Conservation (phyloP, 1,140 invertebrate species). For the Rhizoglyphus robini region DNA sequence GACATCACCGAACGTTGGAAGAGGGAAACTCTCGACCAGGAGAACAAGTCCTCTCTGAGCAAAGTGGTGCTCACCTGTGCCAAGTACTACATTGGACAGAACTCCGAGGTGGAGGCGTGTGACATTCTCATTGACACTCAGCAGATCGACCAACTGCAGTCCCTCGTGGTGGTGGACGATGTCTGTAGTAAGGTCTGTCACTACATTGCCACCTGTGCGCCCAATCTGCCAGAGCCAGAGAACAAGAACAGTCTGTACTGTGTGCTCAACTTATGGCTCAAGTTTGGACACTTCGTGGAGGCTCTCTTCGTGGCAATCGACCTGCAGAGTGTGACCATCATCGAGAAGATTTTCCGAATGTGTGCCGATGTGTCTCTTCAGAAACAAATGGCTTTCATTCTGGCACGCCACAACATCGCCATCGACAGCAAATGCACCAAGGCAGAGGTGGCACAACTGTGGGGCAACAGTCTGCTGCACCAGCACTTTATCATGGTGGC, state of each 20-base stretch:
- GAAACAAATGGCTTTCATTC: constrained; percentile 1
- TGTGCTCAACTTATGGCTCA: background rate
- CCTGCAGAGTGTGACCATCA: background rate
- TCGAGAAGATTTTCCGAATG: constrained; percentile 2
- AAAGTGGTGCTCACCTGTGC: background rate
- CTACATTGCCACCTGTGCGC: background rate
- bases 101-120: constrained; percentile 2
- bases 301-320: background rate
- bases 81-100: background rate
- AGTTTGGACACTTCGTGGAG: background rate
- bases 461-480: background rate
- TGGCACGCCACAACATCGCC: background rate
- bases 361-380: background rate
- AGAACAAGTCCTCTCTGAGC: background rate
- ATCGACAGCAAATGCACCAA: background rate
- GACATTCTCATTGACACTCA: background rate
- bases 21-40: background rate
- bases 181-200: constrained; percentile 4
- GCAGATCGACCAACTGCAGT: background rate
- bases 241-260: background rate
- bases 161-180: background rate
- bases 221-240: background rate
- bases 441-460: background rate
- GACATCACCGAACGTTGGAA: background rate
- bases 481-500: background rate